Conservation (phyloP, 2,797 vertebrate genomes). For the Emys orbicularis region DNA sequence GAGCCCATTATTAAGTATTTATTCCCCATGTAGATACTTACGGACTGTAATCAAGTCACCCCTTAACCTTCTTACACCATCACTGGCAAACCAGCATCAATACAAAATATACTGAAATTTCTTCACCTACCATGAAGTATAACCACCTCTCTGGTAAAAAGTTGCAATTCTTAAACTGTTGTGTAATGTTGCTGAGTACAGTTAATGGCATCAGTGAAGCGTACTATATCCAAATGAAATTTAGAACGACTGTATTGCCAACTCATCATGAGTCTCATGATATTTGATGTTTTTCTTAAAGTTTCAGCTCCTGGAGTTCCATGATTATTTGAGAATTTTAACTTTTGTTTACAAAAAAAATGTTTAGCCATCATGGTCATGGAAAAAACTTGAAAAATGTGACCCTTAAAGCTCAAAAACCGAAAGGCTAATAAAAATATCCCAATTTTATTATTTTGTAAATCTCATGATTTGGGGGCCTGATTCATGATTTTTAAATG, state of each 20-base stretch:
- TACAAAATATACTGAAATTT: too few relatives aligned
- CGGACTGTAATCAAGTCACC: too few relatives aligned
- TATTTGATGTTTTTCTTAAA: neutral
- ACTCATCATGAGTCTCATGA: neutral
- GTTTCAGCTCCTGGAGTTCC: neutral
- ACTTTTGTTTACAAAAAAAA: neutral
- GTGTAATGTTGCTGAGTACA: too few relatives aligned
- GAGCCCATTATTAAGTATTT: too few relatives aligned
- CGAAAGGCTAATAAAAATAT: neutral
- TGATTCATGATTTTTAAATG: neutral
- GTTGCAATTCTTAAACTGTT: too few relatives aligned
- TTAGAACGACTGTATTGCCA: neutral
- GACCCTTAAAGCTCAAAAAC: neutral
- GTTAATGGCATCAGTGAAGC: too few relatives aligned
- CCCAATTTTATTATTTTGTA: neutral
- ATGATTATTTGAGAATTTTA: neutral
- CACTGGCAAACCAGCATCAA: too few relatives aligned
- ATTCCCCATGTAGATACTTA: too few relatives aligned
- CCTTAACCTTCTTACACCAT: too few relatives aligned
- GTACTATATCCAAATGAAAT: too few relatives aligned
- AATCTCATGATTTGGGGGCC: neutral
- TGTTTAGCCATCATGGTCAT: neutral
- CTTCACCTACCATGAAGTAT: too few relatives aligned
- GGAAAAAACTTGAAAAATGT: neutral
- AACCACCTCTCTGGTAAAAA: too few relatives aligned